Evolutionary conservation across 1,140 invertebrate species (phyloP).

Genomic region (Aphaenogaster ashmeadi): DNA sequence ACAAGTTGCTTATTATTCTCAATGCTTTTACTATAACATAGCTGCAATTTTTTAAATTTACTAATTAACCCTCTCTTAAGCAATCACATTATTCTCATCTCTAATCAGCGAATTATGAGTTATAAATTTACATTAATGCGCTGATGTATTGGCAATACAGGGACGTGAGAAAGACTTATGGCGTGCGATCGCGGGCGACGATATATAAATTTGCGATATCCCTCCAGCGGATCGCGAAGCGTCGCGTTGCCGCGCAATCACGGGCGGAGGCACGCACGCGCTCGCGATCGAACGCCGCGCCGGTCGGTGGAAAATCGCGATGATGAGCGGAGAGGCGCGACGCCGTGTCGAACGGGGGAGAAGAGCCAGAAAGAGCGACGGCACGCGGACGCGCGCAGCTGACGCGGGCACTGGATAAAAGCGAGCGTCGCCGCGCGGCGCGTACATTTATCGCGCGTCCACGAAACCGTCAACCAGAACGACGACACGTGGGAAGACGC

Average conservation of each 20-base stretch:
- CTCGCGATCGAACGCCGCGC: conserved; percentile 39
- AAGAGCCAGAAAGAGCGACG: conserved; percentile 15
- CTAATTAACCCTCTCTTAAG: not conserved
- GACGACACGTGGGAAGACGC: conserved; percentile 36
- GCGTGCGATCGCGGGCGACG: not conserved
- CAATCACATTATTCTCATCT: not conserved
- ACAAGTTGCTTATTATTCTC: not conserved
- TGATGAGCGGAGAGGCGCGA: not conserved
- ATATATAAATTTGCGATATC: conserved; percentile 13
- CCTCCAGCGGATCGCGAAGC: conserved; percentile 17
- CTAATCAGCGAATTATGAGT: not conserved
- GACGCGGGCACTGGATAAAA: conserved; percentile 81
- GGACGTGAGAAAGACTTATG: conserved; percentile 34
- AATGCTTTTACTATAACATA: not conserved
- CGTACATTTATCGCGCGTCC: conserved; percentile 84
- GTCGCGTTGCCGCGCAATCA: not conserved
- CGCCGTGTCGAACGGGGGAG: conserved; percentile 3
- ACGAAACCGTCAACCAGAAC: conserved; percentile 77
- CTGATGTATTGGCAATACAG: conserved; percentile 24
- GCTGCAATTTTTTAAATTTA: not conserved
- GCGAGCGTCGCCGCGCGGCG: conserved; percentile 76
- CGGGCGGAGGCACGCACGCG: conserved; percentile 7
- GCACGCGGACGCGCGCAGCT: conserved; percentile 75
- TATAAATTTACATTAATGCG: conserved; percentile 18
- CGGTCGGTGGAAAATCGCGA: conserved; percentile 41